Evolutionary conservation across 1,140 invertebrate species (phyloP), one percentile per base, ranked within the genome.

Genomic region (Adelges cooleyi): DNA sequence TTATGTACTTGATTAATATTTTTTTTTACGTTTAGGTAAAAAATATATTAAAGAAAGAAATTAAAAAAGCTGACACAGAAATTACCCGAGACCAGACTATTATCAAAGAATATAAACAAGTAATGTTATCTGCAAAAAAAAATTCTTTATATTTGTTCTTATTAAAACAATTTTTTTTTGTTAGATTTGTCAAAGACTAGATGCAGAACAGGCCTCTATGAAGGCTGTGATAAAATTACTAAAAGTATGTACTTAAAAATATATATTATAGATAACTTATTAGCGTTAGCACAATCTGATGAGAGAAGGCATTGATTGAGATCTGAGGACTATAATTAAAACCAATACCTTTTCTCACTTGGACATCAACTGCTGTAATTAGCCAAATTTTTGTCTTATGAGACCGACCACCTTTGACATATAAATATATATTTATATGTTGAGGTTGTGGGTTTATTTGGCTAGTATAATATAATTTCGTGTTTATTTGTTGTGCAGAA

Each of bases 61-160:
- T 92, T 13, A 79, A 84, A 42, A 78, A 84, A 66, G 81, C 85
- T n/a, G 85, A 91, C 69, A 73, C 79, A 8, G 89, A 92, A 69
- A 82, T 81, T 67, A 78, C 77, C 23, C 80, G 85, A 69, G 90
- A 86, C 69, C 77, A 79, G 29, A 80, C 81, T 27, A 91, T 95
- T 40, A 90, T 94, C 69, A 78, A 83, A 49, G 93, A 98, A 71
- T 99, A 98, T 73, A 96, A 97, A 77, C 80, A 84, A 77, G 84
- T 84, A 54, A 65, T n/a, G 29, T 33, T 33, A 6, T 11, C 10
- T 44, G n/a, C 3, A 8, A 44, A 44, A 44, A 44, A 44, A 5
- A 44, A 44, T n/a, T n/a, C 36, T 44, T 5, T 44, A 44, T 33
- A 33, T 33, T 33, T 33, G n/a, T 44, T 44, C 5, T 44, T 44